A percentile compares a stretch with the other conserved stretches of the same genome.
These are phyloP conservation scores for Drosophila affinis DNA, from an alignment of 2,888 invertebrate genomes.

Conservation along the genomic window DNA sequence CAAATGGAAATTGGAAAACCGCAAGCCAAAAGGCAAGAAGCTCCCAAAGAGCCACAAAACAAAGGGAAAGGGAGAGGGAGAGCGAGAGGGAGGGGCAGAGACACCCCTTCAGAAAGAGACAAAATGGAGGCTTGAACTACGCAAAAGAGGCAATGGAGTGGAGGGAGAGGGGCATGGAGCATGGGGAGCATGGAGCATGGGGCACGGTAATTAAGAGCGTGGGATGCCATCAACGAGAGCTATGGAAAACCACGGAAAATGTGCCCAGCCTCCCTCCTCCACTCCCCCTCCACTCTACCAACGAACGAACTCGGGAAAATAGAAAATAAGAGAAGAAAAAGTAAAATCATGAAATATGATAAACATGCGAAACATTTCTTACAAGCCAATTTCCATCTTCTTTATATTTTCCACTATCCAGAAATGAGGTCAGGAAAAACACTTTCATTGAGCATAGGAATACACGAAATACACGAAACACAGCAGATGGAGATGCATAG, in stretches of 20 bases:
- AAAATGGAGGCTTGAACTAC: constrained; percentile 34
- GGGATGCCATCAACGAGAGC: constrained; percentile 57
- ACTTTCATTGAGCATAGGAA: constrained; percentile 65
- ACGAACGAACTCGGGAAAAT: constrained; percentile 49
- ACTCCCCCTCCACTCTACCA: constrained; percentile 16
- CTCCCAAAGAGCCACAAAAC: constrained; percentile 18
- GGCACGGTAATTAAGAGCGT: constrained; percentile 77
- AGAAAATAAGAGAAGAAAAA: constrained; percentile 48
- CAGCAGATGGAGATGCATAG: constrained; percentile 6
- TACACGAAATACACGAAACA: neutral
- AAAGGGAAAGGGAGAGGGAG: neutral
- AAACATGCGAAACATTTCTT: constrained; percentile 65
- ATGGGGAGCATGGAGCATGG: constrained; percentile 1
- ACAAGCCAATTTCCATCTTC: constrained; percentile 35
- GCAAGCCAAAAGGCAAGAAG: constrained; percentile 12
- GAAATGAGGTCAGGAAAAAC: constrained; percentile 74
- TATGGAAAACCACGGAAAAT: constrained; percentile 61
- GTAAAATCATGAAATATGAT: constrained; percentile 79
- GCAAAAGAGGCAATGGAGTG: constrained; percentile 54
- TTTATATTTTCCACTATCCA: neutral
- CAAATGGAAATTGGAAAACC: constrained; percentile 44
- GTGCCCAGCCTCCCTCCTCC: constrained; percentile 51
- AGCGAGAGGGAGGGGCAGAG: neutral
- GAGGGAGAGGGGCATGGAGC: neutral
- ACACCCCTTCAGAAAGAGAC: constrained; percentile 18